phyloP scores from a whole-genome alignment of 2,113 vertebrate species.

The Peromyscus polionotus region DNA sequence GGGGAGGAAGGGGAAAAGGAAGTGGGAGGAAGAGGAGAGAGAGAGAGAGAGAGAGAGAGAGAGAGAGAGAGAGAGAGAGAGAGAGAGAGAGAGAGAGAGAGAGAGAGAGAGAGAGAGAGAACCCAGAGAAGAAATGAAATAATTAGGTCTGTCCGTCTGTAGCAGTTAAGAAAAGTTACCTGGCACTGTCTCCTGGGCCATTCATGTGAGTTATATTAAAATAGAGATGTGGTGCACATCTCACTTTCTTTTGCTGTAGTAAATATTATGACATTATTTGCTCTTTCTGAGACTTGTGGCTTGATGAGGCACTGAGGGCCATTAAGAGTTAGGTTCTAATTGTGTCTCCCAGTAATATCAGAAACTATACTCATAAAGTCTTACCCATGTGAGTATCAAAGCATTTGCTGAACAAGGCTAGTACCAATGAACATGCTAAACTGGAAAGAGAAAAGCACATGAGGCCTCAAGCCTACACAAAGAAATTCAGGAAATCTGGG shows the following conservation, averaged over 20 bases:
- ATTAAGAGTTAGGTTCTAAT: background rate
- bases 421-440: background rate
- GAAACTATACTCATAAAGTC: too few species aligned
- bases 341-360: too few species aligned
- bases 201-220: background rate
- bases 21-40: background rate
- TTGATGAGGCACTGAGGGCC: background rate
- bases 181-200: background rate
- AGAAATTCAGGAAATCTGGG: background rate
- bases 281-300: background rate
- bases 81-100: background rate
- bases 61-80: background rate
- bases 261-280: background rate
- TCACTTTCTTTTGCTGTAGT: background rate
- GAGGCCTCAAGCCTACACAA: background rate
- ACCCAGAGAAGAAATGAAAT: background rate
- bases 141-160: background rate
- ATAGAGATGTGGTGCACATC: background rate
- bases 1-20: too few species aligned
- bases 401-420: too few species aligned
- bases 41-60: background rate
- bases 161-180: background rate
- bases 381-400: too few species aligned
- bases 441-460: background rate
- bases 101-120: background rate